A percentile compares a stretch with the other conserved stretches of the same genome.
Evolutionary conservation across 2,797 vertebrate species (phyloP).

Genomic region (Alouatta caraya): DNA sequence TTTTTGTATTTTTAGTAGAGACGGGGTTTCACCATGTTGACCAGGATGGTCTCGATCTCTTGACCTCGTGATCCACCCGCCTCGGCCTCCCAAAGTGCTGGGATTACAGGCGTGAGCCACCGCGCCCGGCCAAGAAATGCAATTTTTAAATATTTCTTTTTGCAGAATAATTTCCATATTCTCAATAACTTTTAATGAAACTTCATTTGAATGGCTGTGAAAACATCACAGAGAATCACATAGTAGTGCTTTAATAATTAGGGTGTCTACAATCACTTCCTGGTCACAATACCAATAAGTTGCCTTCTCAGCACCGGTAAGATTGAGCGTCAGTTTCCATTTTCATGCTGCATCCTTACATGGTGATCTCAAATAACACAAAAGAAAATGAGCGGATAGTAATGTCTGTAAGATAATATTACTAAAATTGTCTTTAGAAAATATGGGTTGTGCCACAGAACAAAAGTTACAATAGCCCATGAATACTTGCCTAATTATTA

Average conservation of each 20-base stretch:
- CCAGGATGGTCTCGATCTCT: no score
- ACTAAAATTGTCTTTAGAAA: background rate
- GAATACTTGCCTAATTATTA: background rate
- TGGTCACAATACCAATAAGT: background rate
- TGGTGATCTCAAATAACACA: background rate
- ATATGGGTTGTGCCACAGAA: background rate
- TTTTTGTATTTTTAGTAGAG: no score
- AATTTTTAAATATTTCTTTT: background rate
- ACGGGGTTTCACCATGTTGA: no score
- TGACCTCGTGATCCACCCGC: no score
- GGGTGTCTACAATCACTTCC: background rate
- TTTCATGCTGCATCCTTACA: background rate
- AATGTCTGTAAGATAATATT: background rate
- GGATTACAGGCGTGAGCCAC: no score
- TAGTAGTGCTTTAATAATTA: background rate
- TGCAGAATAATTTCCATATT: background rate
- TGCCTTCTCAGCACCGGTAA: background rate
- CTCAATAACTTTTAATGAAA: background rate
- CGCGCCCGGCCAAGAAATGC: no score
- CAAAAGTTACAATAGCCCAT: background rate
- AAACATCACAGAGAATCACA: background rate
- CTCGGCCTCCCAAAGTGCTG: no score
- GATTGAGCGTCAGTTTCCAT: background rate
- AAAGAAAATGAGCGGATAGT: background rate
- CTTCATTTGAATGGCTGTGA: background rate